A percentile compares a stretch with the other conserved stretches of the same genome.
Conservation (phyloP, 2,888 invertebrate genomes). For the Ametastegia equiseti region DNA sequence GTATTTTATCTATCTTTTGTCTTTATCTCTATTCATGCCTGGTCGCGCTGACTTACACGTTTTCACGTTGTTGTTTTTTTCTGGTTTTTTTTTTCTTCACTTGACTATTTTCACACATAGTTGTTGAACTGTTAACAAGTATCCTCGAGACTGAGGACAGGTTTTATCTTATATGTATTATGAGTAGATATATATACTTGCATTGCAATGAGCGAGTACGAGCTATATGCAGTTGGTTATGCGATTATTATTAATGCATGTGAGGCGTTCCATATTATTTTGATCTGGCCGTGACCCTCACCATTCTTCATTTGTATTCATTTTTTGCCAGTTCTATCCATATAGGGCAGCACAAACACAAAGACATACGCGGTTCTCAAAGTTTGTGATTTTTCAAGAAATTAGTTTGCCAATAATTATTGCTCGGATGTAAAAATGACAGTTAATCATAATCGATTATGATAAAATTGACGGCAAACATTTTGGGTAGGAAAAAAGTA, state of each 20-base stretch:
- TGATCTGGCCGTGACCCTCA: too few relatives aligned
- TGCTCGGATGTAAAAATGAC: too few relatives aligned
- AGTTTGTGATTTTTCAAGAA: too few relatives aligned
- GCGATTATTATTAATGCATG: background rate
- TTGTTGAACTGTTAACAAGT: background rate
- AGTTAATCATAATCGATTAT: too few relatives aligned
- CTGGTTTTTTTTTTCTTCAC: background rate
- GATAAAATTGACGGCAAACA: too few relatives aligned
- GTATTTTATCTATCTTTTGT: background rate
- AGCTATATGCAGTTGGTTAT: background rate
- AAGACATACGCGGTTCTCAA: too few relatives aligned
- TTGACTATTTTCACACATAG: background rate
- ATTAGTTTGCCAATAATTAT: too few relatives aligned
- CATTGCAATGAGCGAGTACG: background rate
- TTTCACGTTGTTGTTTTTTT: background rate
- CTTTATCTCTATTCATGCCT: background rate
- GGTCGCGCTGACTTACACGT: slow-evolving; percentile 1
- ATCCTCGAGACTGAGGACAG: background rate
- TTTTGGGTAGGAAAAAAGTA: too few relatives aligned
- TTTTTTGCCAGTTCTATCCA: too few relatives aligned
- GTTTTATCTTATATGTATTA: background rate
- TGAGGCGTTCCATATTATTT: background rate
- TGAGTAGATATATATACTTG: background rate
- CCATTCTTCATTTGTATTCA: too few relatives aligned
- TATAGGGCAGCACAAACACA: too few relatives aligned